A percentile compares a stretch with the other conserved stretches of the same genome.
phyloP scores from a whole-genome alignment of 2,888 invertebrate genomes.

The Palloptera scutellata region DNA sequence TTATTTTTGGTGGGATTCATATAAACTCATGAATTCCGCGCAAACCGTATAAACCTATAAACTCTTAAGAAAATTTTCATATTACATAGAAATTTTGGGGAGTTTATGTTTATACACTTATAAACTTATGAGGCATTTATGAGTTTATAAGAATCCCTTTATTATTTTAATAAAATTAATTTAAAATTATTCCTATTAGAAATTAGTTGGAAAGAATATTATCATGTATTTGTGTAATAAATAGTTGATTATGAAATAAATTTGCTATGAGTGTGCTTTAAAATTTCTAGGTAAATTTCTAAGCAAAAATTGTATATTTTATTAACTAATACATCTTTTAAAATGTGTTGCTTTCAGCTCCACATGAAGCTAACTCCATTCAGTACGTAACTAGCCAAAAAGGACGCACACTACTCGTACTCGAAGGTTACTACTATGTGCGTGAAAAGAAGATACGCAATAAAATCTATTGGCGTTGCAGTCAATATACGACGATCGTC shows the following conservation, averaged over 20 bases:
- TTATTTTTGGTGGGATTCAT: too few relatives aligned
- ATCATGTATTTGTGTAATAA: not conserved
- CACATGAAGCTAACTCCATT: constrained; percentile 25
- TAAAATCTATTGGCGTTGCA: constrained; percentile 64
- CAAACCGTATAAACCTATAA: too few relatives aligned
- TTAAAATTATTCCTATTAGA: not conserved
- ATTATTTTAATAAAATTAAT: too few relatives aligned
- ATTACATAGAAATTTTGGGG: too few relatives aligned
- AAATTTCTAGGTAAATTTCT: too few relatives aligned
- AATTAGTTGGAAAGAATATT: not conserved
- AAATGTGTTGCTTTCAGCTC: not conserved
- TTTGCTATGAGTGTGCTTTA: constrained; percentile 23
- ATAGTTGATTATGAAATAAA: not conserved
- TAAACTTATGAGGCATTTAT: too few relatives aligned
- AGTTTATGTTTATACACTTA: too few relatives aligned
- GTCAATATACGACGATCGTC: constrained; percentile 58
- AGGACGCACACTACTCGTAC: constrained; percentile 54
- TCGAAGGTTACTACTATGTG: constrained; percentile 58
- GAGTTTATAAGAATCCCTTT: too few relatives aligned
- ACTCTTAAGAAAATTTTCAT: too few relatives aligned
- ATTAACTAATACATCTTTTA: too few relatives aligned
- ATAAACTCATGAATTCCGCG: too few relatives aligned
- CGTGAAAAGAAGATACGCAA: constrained; percentile 57
- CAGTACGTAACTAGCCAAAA: constrained; percentile 58
- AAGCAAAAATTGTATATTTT: too few relatives aligned